Evolutionary conservation across 2,888 invertebrate species (phyloP).

Genomic region (Heterodera filipjevi): DNA sequence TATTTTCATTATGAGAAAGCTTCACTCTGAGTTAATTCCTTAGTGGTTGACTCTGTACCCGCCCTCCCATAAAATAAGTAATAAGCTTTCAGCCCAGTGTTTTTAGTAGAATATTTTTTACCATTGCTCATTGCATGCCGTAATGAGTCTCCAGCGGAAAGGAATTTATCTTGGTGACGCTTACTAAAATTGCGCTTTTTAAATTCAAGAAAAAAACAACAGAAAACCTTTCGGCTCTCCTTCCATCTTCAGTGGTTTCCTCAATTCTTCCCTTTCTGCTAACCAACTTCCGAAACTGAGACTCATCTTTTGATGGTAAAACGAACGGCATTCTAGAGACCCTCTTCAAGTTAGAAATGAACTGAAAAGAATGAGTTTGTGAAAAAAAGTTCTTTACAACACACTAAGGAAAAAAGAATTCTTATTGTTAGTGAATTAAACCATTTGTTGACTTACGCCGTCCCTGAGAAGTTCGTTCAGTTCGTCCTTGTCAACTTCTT

Average conservation of each 20-base stretch:
- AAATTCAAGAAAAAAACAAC: background rate
- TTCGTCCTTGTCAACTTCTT: slow-evolving; percentile 26
- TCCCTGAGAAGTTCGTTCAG: slow-evolving; percentile 20
- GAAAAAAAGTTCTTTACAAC: background rate
- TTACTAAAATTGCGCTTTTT: background rate
- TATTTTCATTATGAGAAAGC: too few relatives aligned
- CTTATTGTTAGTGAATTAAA: background rate
- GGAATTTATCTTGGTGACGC: slow-evolving; percentile 1
- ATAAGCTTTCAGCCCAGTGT: too few relatives aligned
- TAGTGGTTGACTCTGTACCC: too few relatives aligned
- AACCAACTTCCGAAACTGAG: slow-evolving; percentile 29
- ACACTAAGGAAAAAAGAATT: background rate
- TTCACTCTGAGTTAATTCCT: too few relatives aligned
- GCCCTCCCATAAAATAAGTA: too few relatives aligned
- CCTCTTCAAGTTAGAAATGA: slow-evolving; percentile 37
- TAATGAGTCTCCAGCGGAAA: slow-evolving; percentile 2
- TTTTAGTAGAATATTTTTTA: background rate
- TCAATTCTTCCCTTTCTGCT: slow-evolving; percentile 4
- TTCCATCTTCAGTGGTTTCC: slow-evolving; percentile 18
- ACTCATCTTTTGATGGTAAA: slow-evolving; percentile 33
- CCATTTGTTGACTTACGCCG: background rate
- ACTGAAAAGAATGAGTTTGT: slow-evolving; percentile 25
- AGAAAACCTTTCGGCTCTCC: background rate
- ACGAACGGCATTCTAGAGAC: slow-evolving; percentile 36
- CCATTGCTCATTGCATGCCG: background rate